These are phyloP conservation scores for Anguilla rostrata DNA, from an alignment of 2,113 vertebrate genomes.

Conservation along the genomic window DNA sequence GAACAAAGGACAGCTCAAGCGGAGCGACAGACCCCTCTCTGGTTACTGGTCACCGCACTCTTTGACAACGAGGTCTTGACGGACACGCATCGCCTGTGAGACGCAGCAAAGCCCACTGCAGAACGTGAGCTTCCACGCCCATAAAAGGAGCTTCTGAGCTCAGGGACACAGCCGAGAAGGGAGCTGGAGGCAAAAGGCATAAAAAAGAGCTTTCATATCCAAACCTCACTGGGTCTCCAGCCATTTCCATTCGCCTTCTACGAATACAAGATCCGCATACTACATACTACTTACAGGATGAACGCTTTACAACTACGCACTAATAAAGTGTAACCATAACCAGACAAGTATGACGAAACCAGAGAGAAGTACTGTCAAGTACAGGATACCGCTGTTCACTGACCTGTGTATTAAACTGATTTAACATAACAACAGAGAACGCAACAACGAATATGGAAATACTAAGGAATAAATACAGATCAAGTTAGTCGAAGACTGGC, in stretches of 20 bases:
- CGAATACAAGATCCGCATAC: not conserved
- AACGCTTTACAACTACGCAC: too few species aligned
- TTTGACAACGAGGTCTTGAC: not conserved
- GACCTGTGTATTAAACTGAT: too few species aligned
- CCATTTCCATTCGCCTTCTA: not conserved
- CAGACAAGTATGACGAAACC: too few species aligned
- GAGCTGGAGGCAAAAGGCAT: slow-evolving; percentile 2
- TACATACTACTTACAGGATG: too few species aligned
- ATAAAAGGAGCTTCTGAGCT: not conserved
- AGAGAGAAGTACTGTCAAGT: too few species aligned
- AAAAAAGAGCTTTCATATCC: not conserved
- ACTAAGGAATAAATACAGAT: too few species aligned
- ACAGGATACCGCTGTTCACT: too few species aligned
- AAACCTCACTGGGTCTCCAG: not conserved
- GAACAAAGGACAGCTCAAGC: not conserved
- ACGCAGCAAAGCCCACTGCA: not conserved
- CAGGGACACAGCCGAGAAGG: slow-evolving; percentile 1
- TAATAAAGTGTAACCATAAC: too few species aligned
- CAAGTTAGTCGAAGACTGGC: too few species aligned
- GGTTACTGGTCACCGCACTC: not conserved
- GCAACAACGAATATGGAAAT: too few species aligned
- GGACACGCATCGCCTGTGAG: not conserved
- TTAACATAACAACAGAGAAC: too few species aligned
- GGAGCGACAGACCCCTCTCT: not conserved
- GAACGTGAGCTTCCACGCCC: not conserved